These are phyloP conservation scores for Drosophila ercepeae DNA, from an alignment of 1,140 invertebrate species.

Conservation along the genomic window DNA sequence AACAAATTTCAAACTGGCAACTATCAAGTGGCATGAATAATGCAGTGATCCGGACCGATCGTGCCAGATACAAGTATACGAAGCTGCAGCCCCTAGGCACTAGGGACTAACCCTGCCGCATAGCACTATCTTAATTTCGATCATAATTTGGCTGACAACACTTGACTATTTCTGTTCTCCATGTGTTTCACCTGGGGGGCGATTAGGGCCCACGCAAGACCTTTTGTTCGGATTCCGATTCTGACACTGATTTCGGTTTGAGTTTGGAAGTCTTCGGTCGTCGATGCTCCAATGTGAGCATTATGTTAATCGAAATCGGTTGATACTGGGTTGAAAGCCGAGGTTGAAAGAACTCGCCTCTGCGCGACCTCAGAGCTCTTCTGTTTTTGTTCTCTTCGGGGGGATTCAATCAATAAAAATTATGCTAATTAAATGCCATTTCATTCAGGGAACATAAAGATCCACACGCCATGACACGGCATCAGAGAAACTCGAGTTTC, in stretches of 20 bases:
- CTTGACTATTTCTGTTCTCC: constrained; percentile 42
- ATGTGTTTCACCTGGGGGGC: constrained; percentile 11
- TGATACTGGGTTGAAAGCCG: constrained; percentile 8
- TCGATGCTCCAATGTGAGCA: constrained; percentile 56
- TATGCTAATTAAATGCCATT: constrained; percentile 81
- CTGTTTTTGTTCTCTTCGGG: constrained; percentile 40
- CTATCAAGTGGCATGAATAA: constrained; percentile 57
- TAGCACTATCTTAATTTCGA: constrained; percentile 74
- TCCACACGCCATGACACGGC: constrained; percentile 73
- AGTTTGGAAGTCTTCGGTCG: constrained; percentile 25
- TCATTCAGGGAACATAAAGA: constrained; percentile 81
- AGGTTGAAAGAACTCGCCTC: constrained; percentile 76
- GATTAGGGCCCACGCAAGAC: constrained; percentile 74
- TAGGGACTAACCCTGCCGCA: constrained; percentile 25
- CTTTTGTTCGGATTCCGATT: constrained; percentile 35
- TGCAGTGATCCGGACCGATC: constrained; percentile 63
- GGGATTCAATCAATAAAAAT: constrained; percentile 75
- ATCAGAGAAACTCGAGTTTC: constrained; percentile 56
- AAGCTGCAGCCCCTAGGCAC: constrained; percentile 2
- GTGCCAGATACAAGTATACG: constrained; percentile 37
- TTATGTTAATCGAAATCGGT: constrained; percentile 61
- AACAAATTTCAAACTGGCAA: constrained; percentile 32
- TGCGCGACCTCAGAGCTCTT: constrained; percentile 42
- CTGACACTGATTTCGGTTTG: constrained; percentile 4
- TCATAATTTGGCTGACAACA: constrained; percentile 76